Percentiles rank a stretch among this genome's conserved stretches.
Evolutionary conservation across 2,888 invertebrate genomes (phyloP).

Genomic region (Mallateleia sp.): DNA sequence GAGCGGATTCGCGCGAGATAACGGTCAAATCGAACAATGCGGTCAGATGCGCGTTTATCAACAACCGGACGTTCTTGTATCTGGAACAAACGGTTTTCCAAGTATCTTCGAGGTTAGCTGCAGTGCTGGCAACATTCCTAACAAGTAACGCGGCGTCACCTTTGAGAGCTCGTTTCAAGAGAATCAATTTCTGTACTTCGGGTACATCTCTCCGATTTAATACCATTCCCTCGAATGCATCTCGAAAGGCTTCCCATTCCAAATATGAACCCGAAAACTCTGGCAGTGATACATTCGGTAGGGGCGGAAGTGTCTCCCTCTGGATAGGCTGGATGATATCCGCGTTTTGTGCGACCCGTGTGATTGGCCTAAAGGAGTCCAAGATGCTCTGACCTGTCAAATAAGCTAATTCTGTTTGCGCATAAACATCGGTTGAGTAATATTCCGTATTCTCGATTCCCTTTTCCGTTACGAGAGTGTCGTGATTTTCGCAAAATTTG

Average conservation of each 20-base stretch:
- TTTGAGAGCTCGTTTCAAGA: constrained; percentile 60
- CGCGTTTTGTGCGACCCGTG: too few relatives aligned
- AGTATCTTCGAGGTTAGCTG: constrained; percentile 58
- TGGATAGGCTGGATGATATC: too few relatives aligned
- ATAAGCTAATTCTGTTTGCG: too few relatives aligned
- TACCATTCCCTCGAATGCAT: constrained; percentile 21
- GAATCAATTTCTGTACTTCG: constrained; percentile 65
- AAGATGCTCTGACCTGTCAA: too few relatives aligned
- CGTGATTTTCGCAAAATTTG: too few relatives aligned
- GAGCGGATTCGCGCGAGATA: constrained; percentile 6
- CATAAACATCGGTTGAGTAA: too few relatives aligned
- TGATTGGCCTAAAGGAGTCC: too few relatives aligned
- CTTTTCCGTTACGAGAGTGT: too few relatives aligned
- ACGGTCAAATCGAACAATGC: constrained; percentile 42
- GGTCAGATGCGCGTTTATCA: constrained; percentile 56
- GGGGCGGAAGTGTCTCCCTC: not conserved
- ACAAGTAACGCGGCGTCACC: constrained; percentile 65
- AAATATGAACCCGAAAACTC: constrained; percentile 31
- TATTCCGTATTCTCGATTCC: too few relatives aligned
- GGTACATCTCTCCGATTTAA: too few relatives aligned
- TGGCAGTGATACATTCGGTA: constrained; percentile 32
- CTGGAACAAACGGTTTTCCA: constrained; percentile 62
- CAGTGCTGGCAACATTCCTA: constrained; percentile 45
- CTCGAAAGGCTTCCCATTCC: constrained; percentile 44
- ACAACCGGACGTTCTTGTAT: constrained; percentile 70